These are phyloP conservation scores for Paracanthobrama guichenoti DNA, from an alignment of 2,113 vertebrate genomes.

Conservation along the genomic window DNA sequence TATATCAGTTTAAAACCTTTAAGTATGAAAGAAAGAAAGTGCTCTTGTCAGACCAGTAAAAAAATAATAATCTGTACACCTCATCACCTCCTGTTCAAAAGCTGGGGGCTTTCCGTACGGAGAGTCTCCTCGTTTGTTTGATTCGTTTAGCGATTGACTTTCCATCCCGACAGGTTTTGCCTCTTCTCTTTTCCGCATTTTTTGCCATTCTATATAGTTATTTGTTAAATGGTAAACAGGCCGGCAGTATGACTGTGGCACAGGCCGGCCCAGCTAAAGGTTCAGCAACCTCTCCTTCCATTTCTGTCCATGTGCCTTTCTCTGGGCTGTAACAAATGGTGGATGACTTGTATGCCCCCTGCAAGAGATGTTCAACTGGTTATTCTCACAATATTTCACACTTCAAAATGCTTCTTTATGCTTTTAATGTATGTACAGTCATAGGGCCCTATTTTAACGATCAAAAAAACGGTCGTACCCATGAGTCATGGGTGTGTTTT, in stretches of 20 bases:
- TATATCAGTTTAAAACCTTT: slow-evolving; percentile 62
- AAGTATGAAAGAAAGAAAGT: slow-evolving; percentile 78
- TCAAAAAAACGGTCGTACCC: too few species aligned
- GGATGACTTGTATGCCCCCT: slow-evolving; percentile 99
- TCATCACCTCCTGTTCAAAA: slow-evolving; percentile 66
- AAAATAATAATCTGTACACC: slow-evolving; percentile 81
- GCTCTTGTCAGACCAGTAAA: slow-evolving; percentile 79
- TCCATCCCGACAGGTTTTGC: slow-evolving; percentile 63
- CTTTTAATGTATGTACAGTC: neutral
- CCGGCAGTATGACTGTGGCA: slow-evolving; percentile 91
- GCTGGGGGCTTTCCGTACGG: slow-evolving; percentile 61
- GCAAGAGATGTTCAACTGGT: slow-evolving; percentile 60
- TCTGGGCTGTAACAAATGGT: slow-evolving; percentile 99
- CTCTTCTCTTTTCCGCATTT: slow-evolving; percentile 6
- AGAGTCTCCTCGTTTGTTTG: slow-evolving; percentile 50
- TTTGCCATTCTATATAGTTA: slow-evolving; percentile 64
- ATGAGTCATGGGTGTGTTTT: too few species aligned
- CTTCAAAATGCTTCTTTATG: neutral
- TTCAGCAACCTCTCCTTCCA: slow-evolving; percentile 97
- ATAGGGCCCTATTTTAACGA: too few species aligned
- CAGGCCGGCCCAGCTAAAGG: slow-evolving; percentile 95
- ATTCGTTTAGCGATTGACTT: slow-evolving; percentile 63
- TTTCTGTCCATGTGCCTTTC: slow-evolving; percentile 95
- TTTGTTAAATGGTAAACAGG: slow-evolving; percentile 96
- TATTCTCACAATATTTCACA: neutral